phyloP scores from a whole-genome alignment of 2,113 vertebrate species.

The Tachycineta bicolor region DNA sequence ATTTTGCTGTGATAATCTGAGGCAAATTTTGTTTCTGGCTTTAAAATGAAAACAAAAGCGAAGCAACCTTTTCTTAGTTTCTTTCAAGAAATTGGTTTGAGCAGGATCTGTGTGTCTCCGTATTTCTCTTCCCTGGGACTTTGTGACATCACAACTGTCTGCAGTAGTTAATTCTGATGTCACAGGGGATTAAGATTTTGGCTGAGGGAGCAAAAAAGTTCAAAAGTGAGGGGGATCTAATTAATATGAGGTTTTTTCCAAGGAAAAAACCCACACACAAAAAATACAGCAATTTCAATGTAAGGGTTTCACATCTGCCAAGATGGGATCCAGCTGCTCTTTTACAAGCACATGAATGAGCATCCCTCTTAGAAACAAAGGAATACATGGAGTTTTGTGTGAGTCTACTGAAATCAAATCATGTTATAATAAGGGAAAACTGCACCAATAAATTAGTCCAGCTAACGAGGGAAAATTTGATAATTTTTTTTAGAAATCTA shows the following conservation, averaged over 20 bases:
- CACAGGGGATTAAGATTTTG: background rate
- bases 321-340: constrained; percentile 39
- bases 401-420: background rate
- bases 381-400: background rate
- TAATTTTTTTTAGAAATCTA: background rate
- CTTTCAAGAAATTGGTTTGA: background rate
- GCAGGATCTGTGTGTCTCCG: background rate
- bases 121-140: background rate
- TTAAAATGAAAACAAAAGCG: background rate
- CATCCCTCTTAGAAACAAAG: background rate
- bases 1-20: background rate
- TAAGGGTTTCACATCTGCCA: background rate
- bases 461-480: background rate
- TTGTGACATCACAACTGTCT: background rate
- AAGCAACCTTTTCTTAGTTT: background rate
- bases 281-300: background rate
- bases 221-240: background rate
- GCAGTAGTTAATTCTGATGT: background rate
- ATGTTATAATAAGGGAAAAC: background rate
- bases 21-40: background rate
- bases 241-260: background rate
- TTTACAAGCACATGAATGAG: background rate
- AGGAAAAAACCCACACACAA: background rate
- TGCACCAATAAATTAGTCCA: background rate
- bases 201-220: background rate